Evolutionary conservation across 2,113 vertebrate species (phyloP).

Genomic region (Microcebus ravelobensis): DNA sequence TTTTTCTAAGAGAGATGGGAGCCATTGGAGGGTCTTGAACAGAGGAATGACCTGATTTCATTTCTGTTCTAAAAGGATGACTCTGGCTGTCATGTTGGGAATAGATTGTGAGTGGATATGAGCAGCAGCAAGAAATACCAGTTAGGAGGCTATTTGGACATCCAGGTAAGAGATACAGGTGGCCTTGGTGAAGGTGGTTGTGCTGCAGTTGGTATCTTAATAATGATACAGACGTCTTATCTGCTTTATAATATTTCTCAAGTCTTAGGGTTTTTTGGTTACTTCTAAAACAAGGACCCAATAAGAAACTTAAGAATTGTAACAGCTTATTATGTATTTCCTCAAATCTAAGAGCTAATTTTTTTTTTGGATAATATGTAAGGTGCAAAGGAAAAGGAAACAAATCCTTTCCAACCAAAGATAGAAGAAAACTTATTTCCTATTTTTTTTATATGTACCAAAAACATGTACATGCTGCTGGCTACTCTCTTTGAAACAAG

Average conservation of each 20-base stretch:
- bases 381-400: background rate
- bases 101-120: background rate
- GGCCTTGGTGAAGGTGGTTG: background rate
- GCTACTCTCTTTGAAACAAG: background rate
- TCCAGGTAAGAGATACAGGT: background rate
- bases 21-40: background rate
- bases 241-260: background rate
- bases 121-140: background rate
- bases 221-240: background rate
- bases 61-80: background rate
- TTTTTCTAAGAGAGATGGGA: background rate
- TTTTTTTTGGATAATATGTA: background rate
- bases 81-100: background rate
- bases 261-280: background rate
- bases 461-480: background rate
- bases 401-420: background rate
- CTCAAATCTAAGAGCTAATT: background rate
- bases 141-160: background rate
- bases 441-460: background rate
- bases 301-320: background rate
- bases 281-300: background rate
- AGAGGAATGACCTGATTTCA: background rate
- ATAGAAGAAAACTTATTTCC: background rate
- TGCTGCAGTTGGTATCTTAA: background rate
- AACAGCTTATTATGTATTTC: background rate